A percentile compares a stretch with the other conserved stretches of the same genome.
Conservation (phyloP, 1,140 invertebrate genomes). For the Andricus grossulariae region DNA sequence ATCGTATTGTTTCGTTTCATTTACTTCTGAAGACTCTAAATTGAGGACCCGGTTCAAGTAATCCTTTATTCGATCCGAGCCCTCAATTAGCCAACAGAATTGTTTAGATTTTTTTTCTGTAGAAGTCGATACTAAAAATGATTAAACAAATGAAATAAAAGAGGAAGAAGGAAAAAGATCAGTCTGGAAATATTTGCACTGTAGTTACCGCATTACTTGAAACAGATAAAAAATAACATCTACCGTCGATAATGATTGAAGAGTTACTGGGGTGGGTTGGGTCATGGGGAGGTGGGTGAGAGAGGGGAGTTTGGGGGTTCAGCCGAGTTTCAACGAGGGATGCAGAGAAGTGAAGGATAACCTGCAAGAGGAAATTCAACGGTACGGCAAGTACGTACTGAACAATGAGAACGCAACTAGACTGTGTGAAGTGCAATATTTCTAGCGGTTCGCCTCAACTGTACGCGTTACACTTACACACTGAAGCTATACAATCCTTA, state of each 20-base stretch:
- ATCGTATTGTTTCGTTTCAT: no score
- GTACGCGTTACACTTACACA: neutral
- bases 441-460: constrained; percentile 29
- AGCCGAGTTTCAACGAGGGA: constrained; percentile 20
- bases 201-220: neutral
- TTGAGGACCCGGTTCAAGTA: no score
- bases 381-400: constrained; percentile 19
- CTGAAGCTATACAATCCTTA: constrained; percentile 22
- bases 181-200: neutral
- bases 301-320: neutral
- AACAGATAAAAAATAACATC: neutral
- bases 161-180: neutral
- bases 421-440: constrained; percentile 59
- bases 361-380: constrained; percentile 2
- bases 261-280: constrained; percentile 12
- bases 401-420: constrained; percentile 59
- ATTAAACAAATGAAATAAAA: no score
- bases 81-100: no score
- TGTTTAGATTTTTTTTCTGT: no score
- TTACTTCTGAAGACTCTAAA: no score
- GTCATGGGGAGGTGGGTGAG: constrained; percentile 1
- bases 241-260: constrained; percentile 19
- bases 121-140: no score
- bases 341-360: neutral
- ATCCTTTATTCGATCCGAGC: no score